phyloP scores from a whole-genome alignment of 2,113 vertebrate genomes.

The Epinephelus moara region DNA sequence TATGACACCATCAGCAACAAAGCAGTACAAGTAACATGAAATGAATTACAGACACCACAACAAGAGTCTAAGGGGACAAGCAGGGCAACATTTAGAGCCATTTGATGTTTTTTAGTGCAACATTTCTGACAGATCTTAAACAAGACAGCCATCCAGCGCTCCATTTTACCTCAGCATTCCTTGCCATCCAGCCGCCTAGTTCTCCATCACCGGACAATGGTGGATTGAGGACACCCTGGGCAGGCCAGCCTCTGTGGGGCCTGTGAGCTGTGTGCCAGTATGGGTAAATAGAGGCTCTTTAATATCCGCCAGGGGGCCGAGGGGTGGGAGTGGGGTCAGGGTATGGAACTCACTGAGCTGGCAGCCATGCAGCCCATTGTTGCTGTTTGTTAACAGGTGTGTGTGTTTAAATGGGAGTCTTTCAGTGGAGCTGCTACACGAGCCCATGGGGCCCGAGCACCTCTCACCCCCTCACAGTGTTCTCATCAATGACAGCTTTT shows the following conservation, averaged over 20 bases:
- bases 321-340: slow-evolving; percentile 67
- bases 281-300: slow-evolving; percentile 76
- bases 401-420: slow-evolving; percentile 82
- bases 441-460: slow-evolving; percentile 81
- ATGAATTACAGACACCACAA: not conserved
- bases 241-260: slow-evolving; percentile 57
- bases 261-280: slow-evolving; percentile 71
- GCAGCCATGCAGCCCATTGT: slow-evolving; percentile 83
- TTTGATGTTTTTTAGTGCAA: slow-evolving; percentile 3
- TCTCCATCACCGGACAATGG: slow-evolving; percentile 60
- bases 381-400: slow-evolving; percentile 86
- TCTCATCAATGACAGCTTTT: slow-evolving; percentile 90
- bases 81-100: not conserved
- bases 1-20: not conserved
- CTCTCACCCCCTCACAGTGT: slow-evolving; percentile 82
- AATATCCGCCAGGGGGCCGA: slow-evolving; percentile 72
- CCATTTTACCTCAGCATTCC: slow-evolving; percentile 58
- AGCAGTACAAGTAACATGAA: not conserved
- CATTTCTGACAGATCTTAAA: slow-evolving; percentile 37
- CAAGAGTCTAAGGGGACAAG: not conserved
- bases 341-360: slow-evolving; percentile 76
- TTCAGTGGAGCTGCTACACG: slow-evolving; percentile 83
- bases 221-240: slow-evolving; percentile 62
- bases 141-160: slow-evolving; percentile 10
- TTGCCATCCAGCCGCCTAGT: slow-evolving; percentile 34